Percentiles rank a stretch among this genome's conserved stretches.
Evolutionary conservation across 2,797 vertebrate genomes (phyloP).

Genomic region (Mormyrops attenuatus): DNA sequence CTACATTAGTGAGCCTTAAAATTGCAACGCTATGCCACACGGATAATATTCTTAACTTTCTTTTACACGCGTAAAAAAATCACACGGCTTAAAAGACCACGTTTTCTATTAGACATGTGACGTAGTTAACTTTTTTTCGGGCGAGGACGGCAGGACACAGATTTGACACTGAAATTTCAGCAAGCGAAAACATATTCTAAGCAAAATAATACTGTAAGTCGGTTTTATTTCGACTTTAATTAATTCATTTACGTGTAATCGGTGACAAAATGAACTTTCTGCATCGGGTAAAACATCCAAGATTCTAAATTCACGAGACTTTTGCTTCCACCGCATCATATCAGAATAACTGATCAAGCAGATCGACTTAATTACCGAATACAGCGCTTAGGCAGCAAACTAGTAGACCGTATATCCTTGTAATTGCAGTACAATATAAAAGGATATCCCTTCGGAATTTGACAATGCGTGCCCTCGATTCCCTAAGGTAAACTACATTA

Average conservation of each 20-base stretch:
- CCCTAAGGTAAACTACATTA: slow-evolving; percentile 37
- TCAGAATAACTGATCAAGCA: background rate
- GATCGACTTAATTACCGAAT: slow-evolving; percentile 12
- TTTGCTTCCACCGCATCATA: background rate
- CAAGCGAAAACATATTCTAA: background rate
- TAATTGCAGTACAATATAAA: slow-evolving; percentile 49
- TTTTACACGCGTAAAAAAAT: background rate
- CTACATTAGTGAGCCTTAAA: background rate
- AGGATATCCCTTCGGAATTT: rapidly evolving
- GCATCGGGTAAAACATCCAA: background rate
- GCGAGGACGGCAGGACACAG: background rate
- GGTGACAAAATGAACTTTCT: background rate
- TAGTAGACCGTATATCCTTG: slow-evolving; percentile 32
- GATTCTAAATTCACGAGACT: slow-evolving; percentile 20
- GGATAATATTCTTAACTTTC: background rate
- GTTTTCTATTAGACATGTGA: background rate
- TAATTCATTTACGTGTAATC: background rate
- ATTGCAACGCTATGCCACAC: background rate
- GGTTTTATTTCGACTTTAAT: background rate
- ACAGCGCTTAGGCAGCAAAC: background rate
- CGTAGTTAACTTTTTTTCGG: background rate
- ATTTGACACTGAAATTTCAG: background rate
- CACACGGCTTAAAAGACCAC: background rate
- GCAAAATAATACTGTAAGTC: background rate
- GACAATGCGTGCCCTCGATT: rapidly evolving